These are phyloP conservation scores for Rhamnusium bicolor DNA, from an alignment of 2,888 invertebrate species.

Conservation along the genomic window DNA sequence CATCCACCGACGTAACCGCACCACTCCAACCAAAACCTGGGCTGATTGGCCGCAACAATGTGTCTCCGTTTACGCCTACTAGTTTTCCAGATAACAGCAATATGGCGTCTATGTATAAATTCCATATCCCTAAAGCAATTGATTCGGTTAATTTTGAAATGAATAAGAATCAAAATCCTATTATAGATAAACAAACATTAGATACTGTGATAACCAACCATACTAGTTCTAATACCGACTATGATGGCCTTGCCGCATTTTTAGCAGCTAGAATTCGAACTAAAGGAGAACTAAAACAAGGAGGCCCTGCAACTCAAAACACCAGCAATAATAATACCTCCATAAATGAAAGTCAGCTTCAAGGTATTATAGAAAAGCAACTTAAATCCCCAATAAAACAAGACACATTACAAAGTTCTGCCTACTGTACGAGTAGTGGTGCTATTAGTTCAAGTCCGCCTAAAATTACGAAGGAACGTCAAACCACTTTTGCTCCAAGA, in stretches of 20 bases:
- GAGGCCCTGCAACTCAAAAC: slow-evolving; percentile 52
- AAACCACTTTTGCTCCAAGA: slow-evolving; percentile 66
- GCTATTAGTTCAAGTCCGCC: slow-evolving; percentile 70
- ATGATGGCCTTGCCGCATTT: slow-evolving; percentile 76
- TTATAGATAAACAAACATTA: slow-evolving; percentile 43
- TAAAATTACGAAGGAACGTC: slow-evolving; percentile 70
- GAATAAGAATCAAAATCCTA: slow-evolving; percentile 36
- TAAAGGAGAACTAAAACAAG: slow-evolving; percentile 86
- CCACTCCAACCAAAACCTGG: slow-evolving; percentile 71
- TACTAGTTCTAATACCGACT: slow-evolving; percentile 62
- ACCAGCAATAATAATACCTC: slow-evolving; percentile 50
- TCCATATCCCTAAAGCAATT: slow-evolving; percentile 80
- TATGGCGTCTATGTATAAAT: slow-evolving; percentile 74
- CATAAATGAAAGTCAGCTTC: slow-evolving; percentile 48
- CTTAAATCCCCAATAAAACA: slow-evolving; percentile 72
- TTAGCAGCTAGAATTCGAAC: slow-evolving; percentile 85
- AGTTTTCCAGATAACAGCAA: slow-evolving; percentile 72
- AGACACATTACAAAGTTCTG: slow-evolving; percentile 44
- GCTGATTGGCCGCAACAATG: slow-evolving; percentile 72
- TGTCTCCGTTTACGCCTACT: slow-evolving; percentile 75
- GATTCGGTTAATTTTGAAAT: slow-evolving; percentile 76
- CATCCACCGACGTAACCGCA: slow-evolving; percentile 68
- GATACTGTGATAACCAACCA: slow-evolving; percentile 60
- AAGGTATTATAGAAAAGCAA: slow-evolving; percentile 58
- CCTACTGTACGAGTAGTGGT: slow-evolving; percentile 48